phyloP scores from a whole-genome alignment of 1,140 invertebrate genomes.

The Vollenhovia emeryi region DNA sequence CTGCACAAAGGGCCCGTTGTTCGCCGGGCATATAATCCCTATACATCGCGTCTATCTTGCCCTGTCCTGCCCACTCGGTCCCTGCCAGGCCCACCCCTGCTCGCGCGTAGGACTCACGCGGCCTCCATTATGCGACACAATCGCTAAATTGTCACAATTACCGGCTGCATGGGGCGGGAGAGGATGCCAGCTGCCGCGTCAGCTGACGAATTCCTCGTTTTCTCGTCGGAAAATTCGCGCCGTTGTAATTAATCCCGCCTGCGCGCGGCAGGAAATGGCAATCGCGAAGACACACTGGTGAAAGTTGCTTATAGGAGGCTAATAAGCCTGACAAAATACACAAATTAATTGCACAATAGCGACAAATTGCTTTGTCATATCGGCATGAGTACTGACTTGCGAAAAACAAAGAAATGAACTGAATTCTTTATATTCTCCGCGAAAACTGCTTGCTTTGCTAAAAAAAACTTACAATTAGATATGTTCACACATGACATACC shows the following conservation, averaged over 20 bases:
- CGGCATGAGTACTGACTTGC: background rate
- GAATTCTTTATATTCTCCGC: background rate
- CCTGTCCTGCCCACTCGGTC: slow-evolving; percentile 30
- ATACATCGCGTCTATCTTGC: slow-evolving; percentile 43
- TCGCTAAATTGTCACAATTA: slow-evolving; percentile 77
- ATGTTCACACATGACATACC: background rate
- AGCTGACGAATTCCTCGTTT: slow-evolving; percentile 65
- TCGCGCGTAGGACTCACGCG: slow-evolving; percentile 13
- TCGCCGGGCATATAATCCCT: slow-evolving; percentile 38
- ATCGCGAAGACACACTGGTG: background rate
- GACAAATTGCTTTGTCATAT: background rate
- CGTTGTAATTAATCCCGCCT: slow-evolving; percentile 63
- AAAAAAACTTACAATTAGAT: background rate
- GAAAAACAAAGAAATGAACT: background rate
- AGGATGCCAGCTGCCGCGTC: slow-evolving; percentile 66
- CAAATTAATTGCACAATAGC: background rate
- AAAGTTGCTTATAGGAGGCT: background rate
- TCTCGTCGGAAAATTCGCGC: slow-evolving; percentile 55
- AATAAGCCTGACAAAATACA: background rate
- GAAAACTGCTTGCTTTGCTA: background rate
- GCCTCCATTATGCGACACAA: slow-evolving; percentile 71
- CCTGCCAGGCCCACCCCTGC: slow-evolving; percentile 41
- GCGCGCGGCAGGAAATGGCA: slow-evolving; percentile 40
- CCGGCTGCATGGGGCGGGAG: slow-evolving; percentile 18
- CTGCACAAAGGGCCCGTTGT: slow-evolving; percentile 39